Evolutionary conservation across 2,888 invertebrate species (phyloP).

Genomic region (Hypolimnas misippus): DNA sequence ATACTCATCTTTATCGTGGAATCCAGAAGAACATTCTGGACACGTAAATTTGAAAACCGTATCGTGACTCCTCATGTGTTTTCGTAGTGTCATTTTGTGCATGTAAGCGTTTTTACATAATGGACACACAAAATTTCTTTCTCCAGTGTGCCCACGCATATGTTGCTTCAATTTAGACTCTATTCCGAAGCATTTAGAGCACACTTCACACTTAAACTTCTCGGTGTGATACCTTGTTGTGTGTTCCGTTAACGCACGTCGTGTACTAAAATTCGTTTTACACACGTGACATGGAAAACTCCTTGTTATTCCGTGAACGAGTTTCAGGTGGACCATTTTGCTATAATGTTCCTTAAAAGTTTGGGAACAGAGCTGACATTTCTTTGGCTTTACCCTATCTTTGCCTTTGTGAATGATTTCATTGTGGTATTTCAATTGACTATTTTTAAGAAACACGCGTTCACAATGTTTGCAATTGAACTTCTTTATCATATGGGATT

Average conservation of each 20-base stretch:
- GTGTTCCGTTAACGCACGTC: constrained; percentile 60
- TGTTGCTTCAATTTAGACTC: constrained; percentile 73
- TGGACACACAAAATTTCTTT: constrained; percentile 66
- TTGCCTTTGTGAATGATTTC: constrained; percentile 62
- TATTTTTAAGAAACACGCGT: constrained; percentile 65
- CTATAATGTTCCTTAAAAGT: constrained; percentile 62
- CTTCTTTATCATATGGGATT: constrained; percentile 50
- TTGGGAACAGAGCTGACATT: constrained; percentile 55
- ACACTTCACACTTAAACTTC: constrained; percentile 70
- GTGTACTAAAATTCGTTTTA: constrained; percentile 49
- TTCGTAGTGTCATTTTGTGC: constrained; percentile 64
- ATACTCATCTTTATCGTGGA: constrained; percentile 48
- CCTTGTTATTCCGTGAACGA: constrained; percentile 55
- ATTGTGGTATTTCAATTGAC: constrained; percentile 71
- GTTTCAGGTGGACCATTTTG: constrained; percentile 57
- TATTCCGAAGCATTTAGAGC: constrained; percentile 72
- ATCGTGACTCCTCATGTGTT: constrained; percentile 70
- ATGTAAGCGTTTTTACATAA: constrained; percentile 73
- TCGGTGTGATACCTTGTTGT: constrained; percentile 64
- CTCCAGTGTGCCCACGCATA: constrained; percentile 67
- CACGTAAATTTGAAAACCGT: constrained; percentile 49
- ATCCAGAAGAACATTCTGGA: constrained; percentile 48
- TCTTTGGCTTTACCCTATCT: constrained; percentile 50
- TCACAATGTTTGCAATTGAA: constrained; percentile 65
- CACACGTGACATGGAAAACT: constrained; percentile 58